These are phyloP conservation scores for Motacilla alba DNA, from an alignment of 2,113 vertebrate species.

Conservation along the genomic window DNA sequence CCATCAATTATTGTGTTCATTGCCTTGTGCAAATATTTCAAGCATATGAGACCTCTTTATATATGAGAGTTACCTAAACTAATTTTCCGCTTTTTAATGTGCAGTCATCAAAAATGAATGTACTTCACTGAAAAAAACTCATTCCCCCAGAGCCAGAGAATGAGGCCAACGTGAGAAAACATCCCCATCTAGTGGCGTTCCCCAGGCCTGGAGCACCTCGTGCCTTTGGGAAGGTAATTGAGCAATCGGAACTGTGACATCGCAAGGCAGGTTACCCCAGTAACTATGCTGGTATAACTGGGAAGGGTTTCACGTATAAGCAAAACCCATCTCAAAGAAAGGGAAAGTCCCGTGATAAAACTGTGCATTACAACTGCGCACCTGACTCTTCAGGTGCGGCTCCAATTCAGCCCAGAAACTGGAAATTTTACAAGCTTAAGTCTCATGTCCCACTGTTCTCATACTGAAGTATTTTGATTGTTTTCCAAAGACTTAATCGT, in stretches of 20 bases:
- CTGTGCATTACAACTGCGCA: fast-evolving
- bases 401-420: neutral
- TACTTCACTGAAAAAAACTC: too few species aligned
- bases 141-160: fast-evolving
- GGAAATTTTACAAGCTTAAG: neutral
- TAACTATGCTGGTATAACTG: neutral
- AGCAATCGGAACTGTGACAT: fast-evolving
- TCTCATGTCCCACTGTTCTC: neutral
- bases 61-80: neutral
- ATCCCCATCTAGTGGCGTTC: slow-evolving; percentile 44
- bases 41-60: neutral
- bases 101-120: neutral
- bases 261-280: fast-evolving
- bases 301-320: neutral
- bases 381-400: neutral
- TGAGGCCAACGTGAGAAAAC: neutral
- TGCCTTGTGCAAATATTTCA: neutral
- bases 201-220: fast-evolving
- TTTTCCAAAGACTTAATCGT: neutral
- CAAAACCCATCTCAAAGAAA: neutral
- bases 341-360: neutral
- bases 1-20: neutral
- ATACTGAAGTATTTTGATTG: neutral
- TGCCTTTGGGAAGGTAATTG: fast-evolving
- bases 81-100: neutral